Evolutionary conservation across 2,888 invertebrate species (phyloP).

Genomic region (Oligia latruncula): DNA sequence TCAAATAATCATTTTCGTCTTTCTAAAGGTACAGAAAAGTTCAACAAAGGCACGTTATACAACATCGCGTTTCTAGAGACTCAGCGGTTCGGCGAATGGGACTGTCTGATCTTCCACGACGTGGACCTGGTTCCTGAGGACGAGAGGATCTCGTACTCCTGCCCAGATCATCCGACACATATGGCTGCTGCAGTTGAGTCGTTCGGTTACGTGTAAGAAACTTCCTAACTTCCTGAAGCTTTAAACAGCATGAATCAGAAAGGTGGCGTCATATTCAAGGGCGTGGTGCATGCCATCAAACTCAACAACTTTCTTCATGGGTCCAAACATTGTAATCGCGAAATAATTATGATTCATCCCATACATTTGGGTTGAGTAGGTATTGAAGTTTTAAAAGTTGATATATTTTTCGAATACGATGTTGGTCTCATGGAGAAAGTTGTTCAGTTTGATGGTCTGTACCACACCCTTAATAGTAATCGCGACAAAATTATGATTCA

Average conservation of each 20-base stretch:
- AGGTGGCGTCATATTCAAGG: not conserved
- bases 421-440: no score
- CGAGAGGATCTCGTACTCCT: constrained; percentile 52
- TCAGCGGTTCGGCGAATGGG: constrained; percentile 54
- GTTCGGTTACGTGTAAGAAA: constrained; percentile 23
- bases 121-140: constrained; percentile 51
- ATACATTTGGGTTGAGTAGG: no score
- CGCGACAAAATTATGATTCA: no score
- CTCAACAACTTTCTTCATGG: no score
- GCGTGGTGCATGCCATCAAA: not conserved
- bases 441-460: no score
- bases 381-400: no score
- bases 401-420: no score
- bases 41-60: constrained; percentile 54
- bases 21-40: constrained; percentile 37
- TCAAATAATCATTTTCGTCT: not conserved
- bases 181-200: constrained; percentile 45
- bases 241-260: not conserved
- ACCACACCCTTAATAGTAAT: no score
- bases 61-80: constrained; percentile 57
- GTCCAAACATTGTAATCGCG: no score
- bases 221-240: not conserved
- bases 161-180: constrained; percentile 39
- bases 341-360: no score
- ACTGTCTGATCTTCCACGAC: constrained; percentile 61